Evolutionary conservation across 2,888 invertebrate genomes (phyloP).

Genomic region (Ferdinandea cuprea): DNA sequence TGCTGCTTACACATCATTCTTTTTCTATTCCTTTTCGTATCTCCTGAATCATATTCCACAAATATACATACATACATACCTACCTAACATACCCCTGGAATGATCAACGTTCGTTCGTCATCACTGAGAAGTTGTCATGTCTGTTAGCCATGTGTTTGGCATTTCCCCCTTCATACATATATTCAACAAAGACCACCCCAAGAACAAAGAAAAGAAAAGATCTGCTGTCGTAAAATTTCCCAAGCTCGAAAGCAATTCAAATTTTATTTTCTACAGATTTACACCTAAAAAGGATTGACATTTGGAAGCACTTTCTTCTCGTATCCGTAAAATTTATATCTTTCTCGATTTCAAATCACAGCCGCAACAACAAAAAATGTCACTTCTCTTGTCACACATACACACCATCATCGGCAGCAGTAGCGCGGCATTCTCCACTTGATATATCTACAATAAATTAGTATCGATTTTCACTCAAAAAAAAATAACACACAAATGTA

Average conservation of each 20-base stretch:
- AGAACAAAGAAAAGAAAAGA: background rate
- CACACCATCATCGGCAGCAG: background rate
- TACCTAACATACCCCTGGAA: too few relatives aligned
- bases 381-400: constrained; percentile 15
- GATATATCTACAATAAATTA: constrained; percentile 49
- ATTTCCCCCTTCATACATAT: too few relatives aligned
- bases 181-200: constrained; percentile 6
- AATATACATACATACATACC: background rate
- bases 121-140: constrained; percentile 10
- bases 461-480: constrained; percentile 36
- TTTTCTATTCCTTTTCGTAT: constrained; percentile 2
- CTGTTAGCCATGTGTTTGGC: constrained; percentile 54
- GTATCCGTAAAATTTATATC: constrained; percentile 26
- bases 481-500: constrained; percentile 20
- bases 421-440: constrained; percentile 29
- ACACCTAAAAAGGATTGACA: constrained; percentile 59
- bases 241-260: constrained; percentile 24
- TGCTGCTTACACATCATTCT: background rate
- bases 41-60: constrained; percentile 45
- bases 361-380: constrained; percentile 48
- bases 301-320: constrained; percentile 53
- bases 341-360: constrained; percentile 47
- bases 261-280: constrained; percentile 21
- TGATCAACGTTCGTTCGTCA: constrained; percentile 21
- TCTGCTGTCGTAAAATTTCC: constrained; percentile 41